Evolutionary conservation across 2,888 invertebrate species (phyloP), one percentile per base, ranked within the genome.

Genomic region (Microdon myrmicae): DNA sequence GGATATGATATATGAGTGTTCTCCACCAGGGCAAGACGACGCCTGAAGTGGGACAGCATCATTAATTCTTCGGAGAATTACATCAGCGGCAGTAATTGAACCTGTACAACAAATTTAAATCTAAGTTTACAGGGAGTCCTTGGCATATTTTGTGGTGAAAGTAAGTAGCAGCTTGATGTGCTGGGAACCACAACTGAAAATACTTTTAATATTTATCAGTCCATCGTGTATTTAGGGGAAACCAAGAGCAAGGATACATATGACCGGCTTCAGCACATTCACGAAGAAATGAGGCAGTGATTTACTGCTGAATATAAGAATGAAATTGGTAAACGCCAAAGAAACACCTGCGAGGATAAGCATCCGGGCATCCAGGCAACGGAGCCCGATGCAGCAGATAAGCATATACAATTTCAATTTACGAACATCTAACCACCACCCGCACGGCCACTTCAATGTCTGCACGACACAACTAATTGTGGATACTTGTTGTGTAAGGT

Each of bases 311-410:
- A 53, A 54, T 47, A 31, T 41, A 59, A 59, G 17, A 41, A 54
- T 29, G 25, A 41, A 41, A 28, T 7, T 17, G 32, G 54, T 59
- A 20, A 53, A 59, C 53, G 41, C 35, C 26, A 41, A 23, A 22
- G 12, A 26, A 6, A 10, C 20, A 7, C 2, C 2, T 5, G 9
- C 7, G 12, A 4, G 20, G 16, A 6, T 3, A 19, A 12, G 8
- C 20, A 35, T 29, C 22, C 20, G 14, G 8, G 35, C 34, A 59
- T n/a, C 12, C 29, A 53, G 43, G 25, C 48, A 43, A 48, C 43
- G 41, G n/a, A n/a, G n/a, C 48, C 47, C 48, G 49, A 14, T 49
- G 55, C 55, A 55, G 38, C 55, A 60, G 54, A 48, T 48, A 60
- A 55, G 55, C 31, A 34, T 48, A 28, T 48, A 31, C 28, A 48